phyloP scores from a whole-genome alignment of 2,797 vertebrate genomes.

The Muraenolepis orangiensis region DNA sequence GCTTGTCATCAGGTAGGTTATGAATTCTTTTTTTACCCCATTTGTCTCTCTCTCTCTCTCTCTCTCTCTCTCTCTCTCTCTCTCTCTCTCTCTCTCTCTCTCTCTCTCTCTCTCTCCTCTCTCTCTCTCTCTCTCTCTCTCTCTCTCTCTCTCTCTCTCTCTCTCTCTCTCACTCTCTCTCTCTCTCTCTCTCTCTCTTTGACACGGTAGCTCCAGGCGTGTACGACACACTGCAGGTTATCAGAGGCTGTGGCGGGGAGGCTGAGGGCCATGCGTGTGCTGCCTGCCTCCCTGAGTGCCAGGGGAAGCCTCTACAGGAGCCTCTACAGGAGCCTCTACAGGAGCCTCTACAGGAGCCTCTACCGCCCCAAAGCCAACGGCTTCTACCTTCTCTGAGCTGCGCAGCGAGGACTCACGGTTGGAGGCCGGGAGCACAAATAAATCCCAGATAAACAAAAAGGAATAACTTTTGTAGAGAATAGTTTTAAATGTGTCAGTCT shows the following conservation, averaged over 20 bases:
- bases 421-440: neutral
- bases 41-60: constrained; percentile 48
- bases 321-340: constrained; percentile 35
- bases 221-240: constrained; percentile 63
- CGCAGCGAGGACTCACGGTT: neutral
- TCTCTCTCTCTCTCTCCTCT: constrained; percentile 43
- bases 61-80: constrained; percentile 31
- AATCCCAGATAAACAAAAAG: neutral
- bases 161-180: constrained; percentile 37
- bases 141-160: constrained; percentile 28
- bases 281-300: constrained; percentile 2
- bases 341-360: constrained; percentile 33
- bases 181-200: neutral
- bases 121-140: constrained; percentile 30
- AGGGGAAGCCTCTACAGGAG: constrained; percentile 2
- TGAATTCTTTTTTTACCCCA: neutral
- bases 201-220: constrained; percentile 60
- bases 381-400: neutral
- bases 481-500: neutral
- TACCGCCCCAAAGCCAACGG: neutral
- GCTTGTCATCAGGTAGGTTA: constrained; percentile 67
- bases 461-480: neutral
- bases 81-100: constrained; percentile 30
- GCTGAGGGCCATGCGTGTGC: too few species aligned
- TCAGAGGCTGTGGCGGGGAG: constrained; percentile 42